Base-by-base conservation (phyloP, 2,888 invertebrate genomes). In the Chalcis sispes region DNA sequence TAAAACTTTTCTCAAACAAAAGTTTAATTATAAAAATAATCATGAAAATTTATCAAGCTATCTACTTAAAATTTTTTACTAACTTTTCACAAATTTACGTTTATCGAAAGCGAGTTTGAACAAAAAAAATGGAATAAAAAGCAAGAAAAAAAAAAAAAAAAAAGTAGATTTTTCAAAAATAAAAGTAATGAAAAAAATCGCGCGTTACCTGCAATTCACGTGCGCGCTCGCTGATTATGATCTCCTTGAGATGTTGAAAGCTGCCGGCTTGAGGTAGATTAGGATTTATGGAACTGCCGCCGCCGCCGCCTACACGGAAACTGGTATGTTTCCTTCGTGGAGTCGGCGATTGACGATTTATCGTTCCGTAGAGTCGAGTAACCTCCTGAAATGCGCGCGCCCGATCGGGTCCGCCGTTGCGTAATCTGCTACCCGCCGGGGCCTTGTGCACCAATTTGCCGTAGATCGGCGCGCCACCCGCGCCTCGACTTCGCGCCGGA, bases 241-340 rank as follows among this genome's bases (percentile, higher is more conserved):
- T 86, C 83, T 95, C 95, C 90, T 95, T 95, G 67, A 96, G 90
- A 80, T 94, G 93, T 82, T 95, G 94, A 85, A 96, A 95, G 74
- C 91, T 92, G 83, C 86, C 88, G 27, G 85, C 82, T 62, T 87
- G 87, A 1, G 88, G 85, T 48, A 50, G 36, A 5, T 29, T 62
- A 23, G 42, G 29, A 1, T 2, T 36, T 25, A 52, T 56, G 75
- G 65, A 67, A 23, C 64, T 70, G 46, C 78, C 81, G 40, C 77
- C 79, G 72, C 77, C 81, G 65, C 81, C 83, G 4, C 66, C 77
- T 1, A 70, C 69, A 1, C 76, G 78, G 66, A 64, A 75, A 48
- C 56, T 61, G 32, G 67, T 62, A 5, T 46, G 71, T 79, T 86
- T 85, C 89, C 90, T 90, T 88, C 91, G 79, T 86, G 90, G 79